Conservation (phyloP, 2,113 vertebrate genomes). For the Hypocryptadius cinnamomeus region DNA sequence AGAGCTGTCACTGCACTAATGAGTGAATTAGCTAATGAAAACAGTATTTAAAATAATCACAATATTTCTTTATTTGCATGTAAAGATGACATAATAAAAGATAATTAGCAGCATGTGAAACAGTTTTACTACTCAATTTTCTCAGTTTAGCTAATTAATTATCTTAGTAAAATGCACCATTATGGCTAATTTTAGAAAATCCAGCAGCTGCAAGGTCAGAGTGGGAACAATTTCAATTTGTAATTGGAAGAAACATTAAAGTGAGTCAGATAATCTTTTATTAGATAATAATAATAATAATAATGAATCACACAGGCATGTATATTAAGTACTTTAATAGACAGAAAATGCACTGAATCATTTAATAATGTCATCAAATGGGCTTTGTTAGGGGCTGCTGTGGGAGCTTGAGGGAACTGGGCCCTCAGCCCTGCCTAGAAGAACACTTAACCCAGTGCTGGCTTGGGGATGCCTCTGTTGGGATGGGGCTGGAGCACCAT, state of each 20-base stretch:
- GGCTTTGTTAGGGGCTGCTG: background rate
- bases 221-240: slow-evolving; percentile 57
- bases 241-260: slow-evolving; percentile 61
- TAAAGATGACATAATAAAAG: slow-evolving; percentile 67
- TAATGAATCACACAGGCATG: slow-evolving; percentile 17
- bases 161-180: slow-evolving; percentile 64
- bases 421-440: background rate
- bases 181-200: slow-evolving; percentile 68
- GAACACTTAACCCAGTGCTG: fast-evolving
- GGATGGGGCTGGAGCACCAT: background rate
- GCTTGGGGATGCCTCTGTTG: background rate
- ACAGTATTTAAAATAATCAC: slow-evolving; percentile 63
- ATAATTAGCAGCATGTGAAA: slow-evolving; percentile 64
- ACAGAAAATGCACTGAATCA: slow-evolving; percentile 26
- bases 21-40: slow-evolving; percentile 54
- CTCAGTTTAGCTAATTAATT: slow-evolving; percentile 69
- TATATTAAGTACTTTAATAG: slow-evolving; percentile 18
- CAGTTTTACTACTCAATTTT: slow-evolving; percentile 60
- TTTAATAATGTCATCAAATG: background rate
- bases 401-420: background rate
- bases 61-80: slow-evolving; percentile 71
- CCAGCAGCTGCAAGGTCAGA: slow-evolving; percentile 64
- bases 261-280: slow-evolving; percentile 64
- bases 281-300: slow-evolving; percentile 55
- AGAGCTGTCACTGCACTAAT: background rate